Evolutionary conservation across 2,113 vertebrate species (phyloP), one percentile per base, ranked within the genome.

Genomic region (Xiphorhynchus elegans): DNA sequence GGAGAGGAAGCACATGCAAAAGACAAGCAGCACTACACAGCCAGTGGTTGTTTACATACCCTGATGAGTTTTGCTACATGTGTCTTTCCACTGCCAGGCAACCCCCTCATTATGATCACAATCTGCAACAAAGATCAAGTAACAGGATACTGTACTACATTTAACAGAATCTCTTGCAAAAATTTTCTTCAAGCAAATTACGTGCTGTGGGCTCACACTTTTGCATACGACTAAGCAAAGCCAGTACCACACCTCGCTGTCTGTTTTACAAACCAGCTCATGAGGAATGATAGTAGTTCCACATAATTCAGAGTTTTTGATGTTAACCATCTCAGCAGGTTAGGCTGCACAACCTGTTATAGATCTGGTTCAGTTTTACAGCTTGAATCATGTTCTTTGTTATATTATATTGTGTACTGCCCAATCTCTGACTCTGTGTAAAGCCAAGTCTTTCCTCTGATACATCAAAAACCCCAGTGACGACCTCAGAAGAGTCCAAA

Each of bases 51-150:
- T 67, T 86, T 67, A 98, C 98, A 98, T 90, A 99, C 99, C 94
- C 99, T 98, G 91, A 99, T 99, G 68, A 99, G 99, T 94, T 99
- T 99, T 90, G 99, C 99, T 68, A 99, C 99, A n/a, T 99, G 99
- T 42, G 99, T 99, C 97, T 99, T 99, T 73, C 99, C 99, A 73
- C 99, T 99, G 97, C 99, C 99, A 75, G 99, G 99, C 84, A 99
- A 98, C 17, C 99, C 99, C 98, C 99, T 98, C 99, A 99, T 99
- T 83, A 99, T 99, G 87, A 99, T 98, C 75, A 99, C 99, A 97
- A 99, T 99, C 99, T 99, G 97, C 97, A 97, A 97, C 29, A 97
- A 63, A 98, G 15, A 90, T 24, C 14, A 20, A 2, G 11, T 26
- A 44, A 40, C 1, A 66, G 11, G n/a, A 60, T 13, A 33, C 7